These are phyloP conservation scores for Eupithecia subfuscata DNA, from an alignment of 2,888 invertebrate species.

Conservation along the genomic window DNA sequence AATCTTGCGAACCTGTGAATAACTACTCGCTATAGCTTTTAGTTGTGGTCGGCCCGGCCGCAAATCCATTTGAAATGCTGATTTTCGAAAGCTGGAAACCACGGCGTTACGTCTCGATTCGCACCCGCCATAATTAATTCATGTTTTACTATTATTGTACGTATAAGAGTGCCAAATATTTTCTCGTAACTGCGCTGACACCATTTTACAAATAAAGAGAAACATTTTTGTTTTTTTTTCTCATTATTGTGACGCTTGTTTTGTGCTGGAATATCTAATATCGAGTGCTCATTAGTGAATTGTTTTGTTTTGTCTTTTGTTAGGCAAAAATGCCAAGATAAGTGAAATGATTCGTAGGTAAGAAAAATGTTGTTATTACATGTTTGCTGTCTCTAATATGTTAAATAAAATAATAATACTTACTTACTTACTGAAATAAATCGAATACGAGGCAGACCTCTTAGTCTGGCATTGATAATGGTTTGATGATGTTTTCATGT, in stretches of 20 bases:
- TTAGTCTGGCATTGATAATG: too few species aligned
- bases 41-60: slow-evolving; percentile 48
- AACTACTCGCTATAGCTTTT: slow-evolving; percentile 48
- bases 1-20: slow-evolving; percentile 42
- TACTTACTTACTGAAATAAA: too few species aligned
- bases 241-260: slow-evolving; percentile 12
- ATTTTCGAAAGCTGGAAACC: slow-evolving; percentile 46
- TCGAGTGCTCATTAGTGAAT: slow-evolving; percentile 20
- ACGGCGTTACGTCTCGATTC: slow-evolving; percentile 41
- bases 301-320: slow-evolving; percentile 5
- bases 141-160: slow-evolving; percentile 44
- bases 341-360: not conserved
- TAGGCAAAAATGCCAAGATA: not conserved
- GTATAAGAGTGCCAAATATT: slow-evolving; percentile 44
- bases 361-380: not conserved
- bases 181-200: slow-evolving; percentile 28
- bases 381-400: not conserved
- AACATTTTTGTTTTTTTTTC: slow-evolving; percentile 15
- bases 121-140: slow-evolving; percentile 45
- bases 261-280: slow-evolving; percentile 27
- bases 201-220: slow-evolving; percentile 27
- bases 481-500: too few species aligned
- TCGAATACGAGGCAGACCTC: too few species aligned
- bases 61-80: slow-evolving; percentile 55
- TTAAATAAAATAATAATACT: too few species aligned